phyloP scores from a whole-genome alignment of 2,888 invertebrate species.

The Cloeon dipterum region DNA sequence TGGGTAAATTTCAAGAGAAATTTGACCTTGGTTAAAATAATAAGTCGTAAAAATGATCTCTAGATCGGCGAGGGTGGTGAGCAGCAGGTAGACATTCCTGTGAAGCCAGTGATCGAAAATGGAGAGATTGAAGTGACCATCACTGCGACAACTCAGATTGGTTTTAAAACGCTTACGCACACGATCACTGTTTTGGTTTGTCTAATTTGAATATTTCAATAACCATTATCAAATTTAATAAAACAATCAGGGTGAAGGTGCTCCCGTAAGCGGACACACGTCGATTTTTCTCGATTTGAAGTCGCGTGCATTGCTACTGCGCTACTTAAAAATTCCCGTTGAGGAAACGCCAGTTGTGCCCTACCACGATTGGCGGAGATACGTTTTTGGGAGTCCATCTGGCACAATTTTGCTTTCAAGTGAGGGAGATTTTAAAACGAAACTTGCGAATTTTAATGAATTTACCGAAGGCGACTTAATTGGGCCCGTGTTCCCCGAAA shows the following conservation, averaged over 20 bases:
- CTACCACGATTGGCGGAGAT: conserved; percentile 22
- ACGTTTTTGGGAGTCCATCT: conserved; percentile 25
- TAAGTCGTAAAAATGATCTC: no score
- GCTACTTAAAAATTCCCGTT: conserved; percentile 25
- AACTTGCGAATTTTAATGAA: neutral
- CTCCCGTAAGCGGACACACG: conserved; percentile 25
- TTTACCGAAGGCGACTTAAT: conserved; percentile 23
- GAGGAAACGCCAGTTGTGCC: conserved; percentile 26
- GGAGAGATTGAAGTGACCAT: conserved; percentile 22
- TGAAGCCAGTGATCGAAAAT: conserved; percentile 20
- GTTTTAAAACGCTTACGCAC: conserved; percentile 13
- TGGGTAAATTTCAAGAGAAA: conserved; percentile 16
- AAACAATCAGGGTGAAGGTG: conserved; percentile 21
- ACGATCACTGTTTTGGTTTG: conserved; percentile 15
- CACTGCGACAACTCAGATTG: conserved; percentile 23
- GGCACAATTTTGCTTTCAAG: conserved; percentile 23
- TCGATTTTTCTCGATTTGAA: conserved; percentile 27
- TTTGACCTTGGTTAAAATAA: neutral
- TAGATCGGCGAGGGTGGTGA: conserved; percentile 6
- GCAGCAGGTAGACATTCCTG: conserved; percentile 23
- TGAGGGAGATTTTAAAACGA: conserved; percentile 12
- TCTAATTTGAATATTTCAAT: conserved; percentile 3
- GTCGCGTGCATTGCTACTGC: conserved; percentile 21
- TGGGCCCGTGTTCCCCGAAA: conserved; percentile 21
- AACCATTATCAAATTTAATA: neutral